A percentile compares a stretch with the other conserved stretches of the same genome.
phyloP scores from a whole-genome alignment of 1,140 invertebrate genomes.

The Gyrodactylus salaris region DNA sequence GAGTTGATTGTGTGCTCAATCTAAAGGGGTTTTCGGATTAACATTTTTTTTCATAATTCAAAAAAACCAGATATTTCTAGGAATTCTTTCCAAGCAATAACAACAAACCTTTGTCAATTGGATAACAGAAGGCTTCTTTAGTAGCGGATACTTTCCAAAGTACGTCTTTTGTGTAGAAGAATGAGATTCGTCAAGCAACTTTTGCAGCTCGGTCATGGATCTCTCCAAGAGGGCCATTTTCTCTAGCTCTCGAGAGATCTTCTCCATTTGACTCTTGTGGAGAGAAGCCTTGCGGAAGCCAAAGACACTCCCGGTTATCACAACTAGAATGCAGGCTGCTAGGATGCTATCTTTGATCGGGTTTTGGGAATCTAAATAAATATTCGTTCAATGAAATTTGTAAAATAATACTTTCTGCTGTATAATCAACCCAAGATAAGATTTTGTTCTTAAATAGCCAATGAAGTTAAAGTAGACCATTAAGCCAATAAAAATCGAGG shows the following conservation, averaged over 20 bases:
- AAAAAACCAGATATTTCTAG: no score
- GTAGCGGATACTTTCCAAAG: neutral
- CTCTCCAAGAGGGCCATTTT: neutral
- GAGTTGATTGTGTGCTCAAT: neutral
- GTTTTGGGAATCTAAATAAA: no score
- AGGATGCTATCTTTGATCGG: neutral
- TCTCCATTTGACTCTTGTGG: neutral
- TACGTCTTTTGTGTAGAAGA: neutral
- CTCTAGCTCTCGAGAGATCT: neutral
- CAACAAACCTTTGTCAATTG: neutral
- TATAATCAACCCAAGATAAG: no score
- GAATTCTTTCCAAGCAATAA: neutral
- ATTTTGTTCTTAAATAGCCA: no score
- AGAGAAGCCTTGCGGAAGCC: neutral
- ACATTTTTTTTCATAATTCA: no score
- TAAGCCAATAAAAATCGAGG: no score
- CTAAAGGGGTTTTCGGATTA: no score
- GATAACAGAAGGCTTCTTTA: neutral
- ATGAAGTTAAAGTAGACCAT: no score
- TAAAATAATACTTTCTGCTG: no score
- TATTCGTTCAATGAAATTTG: no score
- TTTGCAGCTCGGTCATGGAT: neutral
- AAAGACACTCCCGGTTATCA: neutral
- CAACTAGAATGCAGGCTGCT: neutral
- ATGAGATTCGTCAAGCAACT: neutral